Conservation (phyloP, 2,888 invertebrate species). For the Leptinotarsa rubiginosa region DNA sequence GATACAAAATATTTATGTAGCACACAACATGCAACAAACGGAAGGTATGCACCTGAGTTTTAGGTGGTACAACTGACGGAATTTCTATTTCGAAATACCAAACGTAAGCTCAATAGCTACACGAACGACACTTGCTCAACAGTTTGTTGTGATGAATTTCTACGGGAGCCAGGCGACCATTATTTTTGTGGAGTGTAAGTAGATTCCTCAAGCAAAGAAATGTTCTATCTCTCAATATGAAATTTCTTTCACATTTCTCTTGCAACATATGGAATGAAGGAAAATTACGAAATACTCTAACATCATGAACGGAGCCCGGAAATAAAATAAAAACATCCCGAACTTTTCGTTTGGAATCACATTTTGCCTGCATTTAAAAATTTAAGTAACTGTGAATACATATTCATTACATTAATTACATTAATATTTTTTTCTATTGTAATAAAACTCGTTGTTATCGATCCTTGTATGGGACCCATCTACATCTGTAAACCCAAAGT, state of each 20-base stretch:
- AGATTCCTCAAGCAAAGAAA: slow-evolving; percentile 33
- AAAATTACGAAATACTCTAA: slow-evolving; percentile 38
- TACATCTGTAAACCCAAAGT: slow-evolving; percentile 20
- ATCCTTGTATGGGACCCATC: slow-evolving; percentile 25
- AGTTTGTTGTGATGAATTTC: not conserved
- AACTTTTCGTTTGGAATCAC: slow-evolving; percentile 5
- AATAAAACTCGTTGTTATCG: slow-evolving; percentile 26
- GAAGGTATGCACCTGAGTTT: too few species aligned
- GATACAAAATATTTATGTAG: too few species aligned
- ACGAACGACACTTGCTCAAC: too few species aligned
- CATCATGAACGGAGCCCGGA: slow-evolving; percentile 44
- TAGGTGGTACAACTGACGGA: too few species aligned
- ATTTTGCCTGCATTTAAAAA: slow-evolving; percentile 4
- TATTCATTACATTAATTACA: slow-evolving; percentile 5
- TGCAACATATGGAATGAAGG: slow-evolving; percentile 21
- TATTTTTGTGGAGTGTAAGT: slow-evolving; percentile 33
- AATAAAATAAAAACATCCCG: slow-evolving; percentile 12
- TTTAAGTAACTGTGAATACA: not conserved
- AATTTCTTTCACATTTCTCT: slow-evolving; percentile 26
- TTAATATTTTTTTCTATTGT: slow-evolving; percentile 24
- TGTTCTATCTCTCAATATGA: slow-evolving; percentile 32
- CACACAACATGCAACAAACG: too few species aligned
- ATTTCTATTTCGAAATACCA: too few species aligned
- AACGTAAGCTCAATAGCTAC: too few species aligned
- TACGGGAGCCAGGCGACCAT: slow-evolving; percentile 13